Evolutionary conservation across 2,797 vertebrate species (phyloP), one percentile per base, ranked within the genome.

Genomic region (Ceyx erithaca): DNA sequence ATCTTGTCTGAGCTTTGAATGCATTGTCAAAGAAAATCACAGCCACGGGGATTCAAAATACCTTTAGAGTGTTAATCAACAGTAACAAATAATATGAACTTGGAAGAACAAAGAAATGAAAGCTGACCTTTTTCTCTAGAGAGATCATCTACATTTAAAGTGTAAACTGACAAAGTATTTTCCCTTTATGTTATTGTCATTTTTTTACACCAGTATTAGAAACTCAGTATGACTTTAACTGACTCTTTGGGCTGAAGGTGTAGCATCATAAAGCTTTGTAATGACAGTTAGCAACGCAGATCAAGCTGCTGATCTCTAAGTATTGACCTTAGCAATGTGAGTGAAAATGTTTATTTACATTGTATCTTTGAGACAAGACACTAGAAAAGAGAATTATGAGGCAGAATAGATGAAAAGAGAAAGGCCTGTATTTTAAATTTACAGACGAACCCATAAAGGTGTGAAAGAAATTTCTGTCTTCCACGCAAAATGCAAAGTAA

Each of bases 21-120:
- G 13, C n/a, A 55, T 70, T 88, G 94, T 94, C 78, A 94, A 92
- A 95, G 66, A 89, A 89, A 96, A 85, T 87, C 87, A 90, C 52
- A 88, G 49, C 43, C 61, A 79, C 17, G 30, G 54, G 31, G 37
- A 80, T 84, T 93, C 67, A 87, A 89, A 94, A 79, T 75, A 85
- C 19, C 35, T 78, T 83, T 88, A 88, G 51, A 81, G 11, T n/a
- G 33, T 73, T 93, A 91, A 92, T 81, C 72, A 96, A 67, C 23
- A 66, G 10, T 33, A 75, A 23, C 12, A 73, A 93, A 91, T 80
- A 86, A 91, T 72, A 62, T 15, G 18, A 95, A 16, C 31, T 87
- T 67, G 61, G 85, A 92, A 92, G 79, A 85, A 54, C 33, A 91
- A 77, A 43, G 49, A 92, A 92, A 81, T 68, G 43, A 93, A 72